Base-by-base conservation (phyloP, 2,888 invertebrate genomes). In the Eucriotettix oculatus region DNA sequence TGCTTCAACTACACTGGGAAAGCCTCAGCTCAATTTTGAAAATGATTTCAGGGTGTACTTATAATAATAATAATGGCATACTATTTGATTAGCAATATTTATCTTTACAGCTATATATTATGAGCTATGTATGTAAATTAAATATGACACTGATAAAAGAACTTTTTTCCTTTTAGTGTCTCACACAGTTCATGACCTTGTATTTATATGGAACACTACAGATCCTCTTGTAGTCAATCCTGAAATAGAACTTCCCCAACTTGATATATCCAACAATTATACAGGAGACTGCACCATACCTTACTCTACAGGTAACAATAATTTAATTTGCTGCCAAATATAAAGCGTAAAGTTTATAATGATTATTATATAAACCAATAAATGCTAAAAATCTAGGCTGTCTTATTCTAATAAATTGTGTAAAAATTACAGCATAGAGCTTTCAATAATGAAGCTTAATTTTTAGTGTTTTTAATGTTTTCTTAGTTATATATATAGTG, bases 251-350 rank as follows among this genome's bases (percentile, higher is more conserved):
- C 75, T 93, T 67, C 92, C 93, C 0, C 92, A 93, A 71, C 79
- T 92, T 62, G 91, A 92, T 66, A 86, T 92, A 64, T 84, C 90
- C 42, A 87, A 86, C 69, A 91, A 91, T 73, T 88, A 86, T 68
- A 91, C 91, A 1, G 84, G 85, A n/a, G 91, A 92, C 72, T 92
- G 91, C 70, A 92, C 91, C 54, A 85, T 87, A 61, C 85, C 89
- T 74, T 86, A 90, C 70, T 87, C 87, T 40, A 88, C 88, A 62
- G 88, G 85, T 83, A 73, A 67, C 66, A 29, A 12, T 16, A 10
- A 42, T 41, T 16, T 57, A 48, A 16, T n/a, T 48, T 48, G 3
- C 29, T 29, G 29, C 29, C 29, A 5, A 29, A 29, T 48, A n/a
- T 48, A 48, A 12, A 48, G 48, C 14, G 9, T 48, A 16, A 48